Conservation (phyloP, 2,113 vertebrate species). For the Hyaena hyaena region DNA sequence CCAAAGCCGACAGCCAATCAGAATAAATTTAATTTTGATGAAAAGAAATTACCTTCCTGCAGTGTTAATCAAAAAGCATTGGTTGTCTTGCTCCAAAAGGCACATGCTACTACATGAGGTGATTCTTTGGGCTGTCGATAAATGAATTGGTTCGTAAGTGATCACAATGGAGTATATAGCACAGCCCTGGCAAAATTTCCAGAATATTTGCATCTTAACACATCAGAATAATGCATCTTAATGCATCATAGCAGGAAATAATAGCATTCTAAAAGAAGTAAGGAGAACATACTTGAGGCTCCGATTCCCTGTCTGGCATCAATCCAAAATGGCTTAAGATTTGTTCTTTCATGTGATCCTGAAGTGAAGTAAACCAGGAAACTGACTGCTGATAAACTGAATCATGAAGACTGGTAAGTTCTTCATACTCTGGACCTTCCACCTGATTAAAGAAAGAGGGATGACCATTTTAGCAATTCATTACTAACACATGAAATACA, state of each 20-base stretch:
- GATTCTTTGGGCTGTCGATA: neutral
- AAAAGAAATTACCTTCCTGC: neutral
- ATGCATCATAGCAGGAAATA: neutral
- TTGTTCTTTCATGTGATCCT: conserved; percentile 95
- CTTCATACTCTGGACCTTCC: conserved; percentile 91
- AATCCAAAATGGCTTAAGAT: conserved; percentile 95
- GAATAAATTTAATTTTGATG: neutral
- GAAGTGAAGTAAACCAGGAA: conserved; percentile 94
- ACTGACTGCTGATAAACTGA: conserved; percentile 94
- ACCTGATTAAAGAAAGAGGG: conserved; percentile 83
- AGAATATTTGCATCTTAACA: too few species aligned
- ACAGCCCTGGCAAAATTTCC: neutral
- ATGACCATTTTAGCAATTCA: neutral
- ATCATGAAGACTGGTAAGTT: conserved; percentile 92
- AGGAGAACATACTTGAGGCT: conserved; percentile 89
- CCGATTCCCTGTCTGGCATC: conserved; percentile 92
- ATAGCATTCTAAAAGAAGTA: neutral
- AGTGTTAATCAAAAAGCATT: neutral
- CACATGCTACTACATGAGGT: neutral
- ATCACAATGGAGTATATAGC: fast-evolving
- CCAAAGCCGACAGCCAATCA: neutral
- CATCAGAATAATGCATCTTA: neutral
- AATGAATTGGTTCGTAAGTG: neutral
- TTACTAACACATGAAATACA: neutral
- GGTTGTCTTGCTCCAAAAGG: neutral